Base-by-base conservation (phyloP, 2,888 invertebrate species). In the Standfussiana lucernea region DNA sequence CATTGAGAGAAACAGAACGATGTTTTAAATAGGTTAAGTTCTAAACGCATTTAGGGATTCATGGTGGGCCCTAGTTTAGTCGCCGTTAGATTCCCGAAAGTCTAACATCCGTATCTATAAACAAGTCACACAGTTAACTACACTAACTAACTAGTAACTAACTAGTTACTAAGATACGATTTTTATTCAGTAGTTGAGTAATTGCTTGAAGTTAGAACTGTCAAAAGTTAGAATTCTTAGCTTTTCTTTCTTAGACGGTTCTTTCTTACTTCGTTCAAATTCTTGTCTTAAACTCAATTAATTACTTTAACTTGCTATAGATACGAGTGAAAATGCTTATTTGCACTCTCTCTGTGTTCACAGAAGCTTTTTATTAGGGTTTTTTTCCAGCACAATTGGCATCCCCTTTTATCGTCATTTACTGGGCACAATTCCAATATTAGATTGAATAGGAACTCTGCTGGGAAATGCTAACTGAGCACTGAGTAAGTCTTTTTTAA, bases 371-470 rank as follows among this genome's bases (percentile, higher is more conserved):
- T n/a, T 56, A 64, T 45, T 24, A 28, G 10, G 18, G 35, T 56
- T 8, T 35, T 11, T 42, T 28, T 11, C 37, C n/a, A 50, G 24
- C 32, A 82, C 67, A 83, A 45, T 81, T 28, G 28, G 32, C 11
- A 66, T 65, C 32, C 61, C 10, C 70, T 13, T 53, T 61, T 59
- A 45, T 45, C 59, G 56, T 42, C 59, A 59, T 45, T 77, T 21
- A 35, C 35, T 70, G 79, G 84, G 79, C 80, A 84, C 65, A 42
- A 65, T 37, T 82, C 77, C 65, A 77, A 79, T 61, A 66, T 50
- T 76, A 65, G 28, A 79, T 82, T 75, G 56, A 82, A 65, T 65
- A 50, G 28, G 28, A 78, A 42, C 65, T 82, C 35, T 65, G 13
- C 13, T 24, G 15, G 50, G 24, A 47, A 61, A 28, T 28, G 21